phyloP scores from a whole-genome alignment of 2,113 vertebrate genomes.

The Cryptotis parvus region DNA sequence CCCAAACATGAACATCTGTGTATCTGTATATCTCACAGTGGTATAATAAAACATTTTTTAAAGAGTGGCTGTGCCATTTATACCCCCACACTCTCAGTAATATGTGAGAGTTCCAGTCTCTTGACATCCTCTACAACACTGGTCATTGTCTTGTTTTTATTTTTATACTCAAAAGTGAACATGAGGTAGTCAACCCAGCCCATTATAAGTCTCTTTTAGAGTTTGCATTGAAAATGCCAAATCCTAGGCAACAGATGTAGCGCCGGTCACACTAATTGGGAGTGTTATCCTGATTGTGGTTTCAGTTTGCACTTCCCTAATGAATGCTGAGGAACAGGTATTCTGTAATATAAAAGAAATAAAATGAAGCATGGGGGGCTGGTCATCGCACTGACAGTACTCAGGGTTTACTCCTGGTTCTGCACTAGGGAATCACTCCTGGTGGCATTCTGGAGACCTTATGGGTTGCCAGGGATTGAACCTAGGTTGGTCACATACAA shows the following conservation, averaged over 20 bases:
- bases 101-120: neutral
- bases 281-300: neutral
- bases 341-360: neutral
- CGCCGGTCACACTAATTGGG: neutral
- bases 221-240: neutral
- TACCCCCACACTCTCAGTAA: neutral
- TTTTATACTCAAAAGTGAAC: neutral
- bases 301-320: neutral
- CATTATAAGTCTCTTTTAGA: neutral
- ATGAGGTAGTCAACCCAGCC: neutral
- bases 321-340: neutral
- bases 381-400: neutral
- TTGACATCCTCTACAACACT: neutral
- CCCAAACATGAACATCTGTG: too few relatives aligned
- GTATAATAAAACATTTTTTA: too few relatives aligned
- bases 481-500: too few relatives aligned
- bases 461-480: too few relatives aligned
- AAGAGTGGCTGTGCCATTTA: too few relatives aligned
- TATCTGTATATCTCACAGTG: too few relatives aligned
- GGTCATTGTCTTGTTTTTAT: neutral
- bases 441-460: too few relatives aligned
- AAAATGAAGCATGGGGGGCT: neutral
- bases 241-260: neutral
- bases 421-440: too few relatives aligned
- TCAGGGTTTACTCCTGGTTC: too few relatives aligned